A percentile compares a stretch with the other conserved stretches of the same genome.
phyloP scores from a whole-genome alignment of 2,113 vertebrate species.

The Malurus alboscapulatus region DNA sequence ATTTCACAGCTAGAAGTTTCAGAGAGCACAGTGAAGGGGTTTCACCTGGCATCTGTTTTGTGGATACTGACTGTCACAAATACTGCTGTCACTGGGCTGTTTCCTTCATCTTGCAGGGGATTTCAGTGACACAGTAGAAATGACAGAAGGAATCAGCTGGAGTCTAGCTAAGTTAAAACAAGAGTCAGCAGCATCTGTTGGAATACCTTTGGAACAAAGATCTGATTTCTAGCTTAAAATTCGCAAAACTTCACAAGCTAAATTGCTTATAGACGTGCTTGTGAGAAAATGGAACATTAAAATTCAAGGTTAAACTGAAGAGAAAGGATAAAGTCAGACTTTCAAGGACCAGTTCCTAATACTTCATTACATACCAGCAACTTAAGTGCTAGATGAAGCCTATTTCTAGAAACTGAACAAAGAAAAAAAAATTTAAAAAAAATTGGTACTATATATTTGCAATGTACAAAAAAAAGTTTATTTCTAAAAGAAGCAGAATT shows the following conservation, averaged over 20 bases:
- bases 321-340: background rate
- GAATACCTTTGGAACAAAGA: background rate
- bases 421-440: background rate
- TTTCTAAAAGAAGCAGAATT: background rate
- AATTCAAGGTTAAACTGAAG: background rate
- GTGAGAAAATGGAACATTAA: background rate
- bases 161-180: slow-evolving; percentile 4
- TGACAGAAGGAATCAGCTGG: slow-evolving; percentile 58
- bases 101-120: background rate
- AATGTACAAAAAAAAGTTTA: background rate
- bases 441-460: background rate
- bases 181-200: slow-evolving; percentile 6
- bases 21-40: background rate
- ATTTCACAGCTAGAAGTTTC: slow-evolving; percentile 32
- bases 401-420: background rate
- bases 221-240: background rate
- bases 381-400: background rate
- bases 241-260: background rate
- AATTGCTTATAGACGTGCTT: background rate
- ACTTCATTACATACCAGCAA: background rate
- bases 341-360: background rate
- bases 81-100: background rate
- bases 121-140: background rate
- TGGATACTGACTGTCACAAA: slow-evolving; percentile 4
- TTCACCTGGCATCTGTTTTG: slow-evolving; percentile 51